These are phyloP conservation scores for Furcifer pardalis DNA, from an alignment of 2,797 vertebrate species.

Conservation along the genomic window DNA sequence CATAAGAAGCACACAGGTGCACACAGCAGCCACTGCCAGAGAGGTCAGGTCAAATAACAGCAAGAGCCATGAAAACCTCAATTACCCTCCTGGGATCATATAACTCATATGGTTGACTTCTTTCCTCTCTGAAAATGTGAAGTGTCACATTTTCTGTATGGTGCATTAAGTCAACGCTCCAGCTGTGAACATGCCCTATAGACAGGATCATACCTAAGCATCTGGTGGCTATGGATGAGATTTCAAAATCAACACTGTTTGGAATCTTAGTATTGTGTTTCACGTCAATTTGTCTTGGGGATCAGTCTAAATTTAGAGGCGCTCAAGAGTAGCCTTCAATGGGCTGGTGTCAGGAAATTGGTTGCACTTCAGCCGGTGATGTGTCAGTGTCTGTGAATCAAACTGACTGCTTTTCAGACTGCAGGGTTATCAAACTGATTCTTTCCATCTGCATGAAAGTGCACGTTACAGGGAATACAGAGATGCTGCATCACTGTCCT, in stretches of 20 bases:
- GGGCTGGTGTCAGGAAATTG: not conserved
- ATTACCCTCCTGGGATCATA: slow-evolving; percentile 14
- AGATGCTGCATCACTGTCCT: too few species aligned
- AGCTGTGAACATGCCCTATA: not conserved
- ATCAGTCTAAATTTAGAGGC: not conserved
- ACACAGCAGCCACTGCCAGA: not conserved
- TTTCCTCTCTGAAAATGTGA: slow-evolving; percentile 18
- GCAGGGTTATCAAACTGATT: not conserved
- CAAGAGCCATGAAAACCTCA: slow-evolving; percentile 18
- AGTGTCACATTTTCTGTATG: not conserved
- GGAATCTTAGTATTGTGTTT: not conserved
- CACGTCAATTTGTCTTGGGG: slow-evolving; percentile 1
- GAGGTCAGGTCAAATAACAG: slow-evolving; percentile 39
- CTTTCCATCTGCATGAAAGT: not conserved
- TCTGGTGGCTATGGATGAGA: not conserved
- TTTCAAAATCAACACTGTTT: slow-evolving; percentile 9
- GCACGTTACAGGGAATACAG: too few species aligned
- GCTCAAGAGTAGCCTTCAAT: not conserved
- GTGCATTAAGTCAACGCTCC: not conserved
- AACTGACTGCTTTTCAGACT: slow-evolving; percentile 31
- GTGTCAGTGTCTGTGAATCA: not conserved
- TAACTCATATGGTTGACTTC: not conserved
- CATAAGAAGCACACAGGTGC: slow-evolving; percentile 34
- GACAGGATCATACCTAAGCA: not conserved
- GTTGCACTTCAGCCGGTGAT: not conserved